Evolutionary conservation across 2,888 invertebrate genomes (phyloP), one percentile per base, ranked within the genome.

Genomic region (Choreutis nemorana): DNA sequence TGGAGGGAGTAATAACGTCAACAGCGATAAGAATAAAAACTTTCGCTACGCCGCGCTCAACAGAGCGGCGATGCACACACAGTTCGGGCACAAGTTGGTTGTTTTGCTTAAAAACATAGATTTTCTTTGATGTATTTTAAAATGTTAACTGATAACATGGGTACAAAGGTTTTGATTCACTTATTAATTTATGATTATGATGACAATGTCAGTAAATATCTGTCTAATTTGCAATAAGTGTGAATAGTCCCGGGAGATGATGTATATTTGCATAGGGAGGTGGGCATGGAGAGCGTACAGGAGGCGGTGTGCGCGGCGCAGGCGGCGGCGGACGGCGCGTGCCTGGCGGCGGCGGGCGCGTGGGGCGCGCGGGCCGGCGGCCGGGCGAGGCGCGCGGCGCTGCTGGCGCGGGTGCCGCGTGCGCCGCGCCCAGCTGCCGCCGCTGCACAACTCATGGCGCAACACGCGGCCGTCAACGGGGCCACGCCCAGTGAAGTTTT

Each of bases 41-140:
- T 90, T 90, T 50, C 83, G 95, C 51, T 96, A 91, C 58, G 94
- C 95, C 4, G 91, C 94, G 10, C 79, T 96, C n/a, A 95, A 94
- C 60, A 79, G 96, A 38, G 94, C 94, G 0, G 89, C 93, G 12
- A 81, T 95, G 48, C 93, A 95, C 60, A 89, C 90, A 26, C 87
- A 90, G 44, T 95, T 95, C 63, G 87, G 87, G 28, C 89, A 91
- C 54, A 87, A 83, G 90, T 91, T 68, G 58, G 65, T 50, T n/a
- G n/a, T n/a, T n/a, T n/a, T n/a, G n/a, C n/a, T n/a, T n/a, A n/a
- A n/a, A n/a, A n/a, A n/a, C n/a, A n/a, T n/a, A n/a, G n/a, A n/a
- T n/a, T n/a, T n/a, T n/a, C n/a, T n/a, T n/a, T n/a, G n/a, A n/a
- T n/a, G n/a, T n/a, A n/a, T n/a, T n/a, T n/a, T n/a, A n/a, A n/a